These are phyloP conservation scores for Drosophila tanythrix DNA, from an alignment of 2,888 invertebrate species.

Conservation along the genomic window DNA sequence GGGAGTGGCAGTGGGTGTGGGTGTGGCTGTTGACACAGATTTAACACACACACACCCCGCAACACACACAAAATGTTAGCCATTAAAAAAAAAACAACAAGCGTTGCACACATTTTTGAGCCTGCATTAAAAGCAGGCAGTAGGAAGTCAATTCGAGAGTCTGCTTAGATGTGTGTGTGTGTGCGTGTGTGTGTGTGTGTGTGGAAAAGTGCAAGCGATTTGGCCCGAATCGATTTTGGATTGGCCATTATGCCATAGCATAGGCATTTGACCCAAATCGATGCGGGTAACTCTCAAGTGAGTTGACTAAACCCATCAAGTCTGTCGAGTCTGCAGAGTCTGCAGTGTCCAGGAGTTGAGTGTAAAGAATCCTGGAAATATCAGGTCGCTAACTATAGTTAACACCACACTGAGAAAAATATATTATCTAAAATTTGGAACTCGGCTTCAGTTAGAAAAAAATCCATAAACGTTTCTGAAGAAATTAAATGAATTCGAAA, in stretches of 20 bases:
- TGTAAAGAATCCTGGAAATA: not conserved
- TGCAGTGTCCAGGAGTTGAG: not conserved
- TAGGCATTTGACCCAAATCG: constrained; percentile 38
- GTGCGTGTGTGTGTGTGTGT: constrained; percentile 10
- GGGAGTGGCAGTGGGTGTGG: constrained; percentile 6
- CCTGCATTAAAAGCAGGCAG: constrained; percentile 56
- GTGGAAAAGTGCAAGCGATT: constrained; percentile 63
- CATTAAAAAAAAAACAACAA: constrained; percentile 61
- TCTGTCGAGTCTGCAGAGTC: not conserved
- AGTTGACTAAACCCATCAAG: constrained; percentile 24
- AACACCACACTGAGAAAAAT: not conserved
- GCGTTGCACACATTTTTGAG: constrained; percentile 65
- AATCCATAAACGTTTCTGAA: not conserved
- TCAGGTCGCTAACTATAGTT: constrained; percentile 9
- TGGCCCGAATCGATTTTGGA: constrained; percentile 74
- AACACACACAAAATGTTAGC: constrained; percentile 62
- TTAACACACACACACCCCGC: constrained; percentile 38
- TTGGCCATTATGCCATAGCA: constrained; percentile 63
- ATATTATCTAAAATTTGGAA: not conserved
- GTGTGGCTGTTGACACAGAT: constrained; percentile 71
- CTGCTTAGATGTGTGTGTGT: constrained; percentile 44
- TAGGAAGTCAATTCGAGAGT: constrained; percentile 44
- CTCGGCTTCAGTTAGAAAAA: not conserved
- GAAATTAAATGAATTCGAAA: not conserved
- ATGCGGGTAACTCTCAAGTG: constrained; percentile 15